Percentiles rank a stretch among this genome's conserved stretches.
phyloP scores from a whole-genome alignment of 92 coral and sea anemone species.

The Epizoanthus illoricatus region DNA sequence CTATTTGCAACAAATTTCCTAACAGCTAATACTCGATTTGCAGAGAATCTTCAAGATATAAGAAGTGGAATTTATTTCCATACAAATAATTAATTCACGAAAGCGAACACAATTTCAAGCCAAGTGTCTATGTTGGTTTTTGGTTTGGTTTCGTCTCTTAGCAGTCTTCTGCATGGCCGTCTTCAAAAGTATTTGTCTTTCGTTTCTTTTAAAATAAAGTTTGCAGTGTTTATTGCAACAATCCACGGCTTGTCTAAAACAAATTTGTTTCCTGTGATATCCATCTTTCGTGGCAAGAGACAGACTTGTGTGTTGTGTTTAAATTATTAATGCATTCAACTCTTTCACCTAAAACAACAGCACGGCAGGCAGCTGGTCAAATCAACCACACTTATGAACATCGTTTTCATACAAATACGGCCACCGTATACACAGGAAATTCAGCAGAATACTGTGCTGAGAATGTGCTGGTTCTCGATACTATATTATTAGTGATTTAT shows the following conservation, averaged over 20 bases:
- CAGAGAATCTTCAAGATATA: no score
- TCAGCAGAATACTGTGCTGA: not conserved
- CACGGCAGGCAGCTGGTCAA: constrained; percentile 36
- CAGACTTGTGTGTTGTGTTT: constrained; percentile 15
- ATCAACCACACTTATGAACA: constrained; percentile 26
- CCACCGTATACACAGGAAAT: not conserved
- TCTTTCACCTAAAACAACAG: constrained; percentile 32
- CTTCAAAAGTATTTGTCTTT: not conserved
- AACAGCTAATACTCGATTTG: no score
- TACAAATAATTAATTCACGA: no score
- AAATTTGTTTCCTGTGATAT: constrained; percentile 9
- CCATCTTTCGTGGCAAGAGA: constrained; percentile 17
- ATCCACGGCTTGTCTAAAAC: not conserved
- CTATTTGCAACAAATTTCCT: no score
- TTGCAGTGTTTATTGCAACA: not conserved
- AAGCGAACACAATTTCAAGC: no score
- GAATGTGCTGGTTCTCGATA: not conserved
- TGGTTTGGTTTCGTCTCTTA: no score
- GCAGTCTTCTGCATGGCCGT: not conserved
- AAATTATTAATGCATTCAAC: constrained; percentile 28
- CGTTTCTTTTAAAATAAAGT: not conserved
- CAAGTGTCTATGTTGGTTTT: no score
- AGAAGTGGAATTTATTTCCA: no score
- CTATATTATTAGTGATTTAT: not conserved
- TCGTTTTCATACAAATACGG: constrained; percentile 12